phyloP scores from a whole-genome alignment of 1,140 invertebrate species.

The Zaprionus davidi region DNA sequence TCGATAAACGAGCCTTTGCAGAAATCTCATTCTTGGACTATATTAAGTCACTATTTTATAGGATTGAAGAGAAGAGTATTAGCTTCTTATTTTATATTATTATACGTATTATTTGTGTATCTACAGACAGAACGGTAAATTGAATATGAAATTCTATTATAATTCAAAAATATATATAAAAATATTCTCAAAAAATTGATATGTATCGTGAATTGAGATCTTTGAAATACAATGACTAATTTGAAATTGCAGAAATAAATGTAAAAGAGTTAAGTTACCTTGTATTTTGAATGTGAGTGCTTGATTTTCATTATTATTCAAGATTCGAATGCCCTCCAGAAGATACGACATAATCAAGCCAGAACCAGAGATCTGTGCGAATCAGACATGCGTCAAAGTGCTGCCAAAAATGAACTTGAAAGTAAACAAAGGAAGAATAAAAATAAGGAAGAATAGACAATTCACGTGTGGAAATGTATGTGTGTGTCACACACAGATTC shows the following conservation, averaged over 20 bases:
- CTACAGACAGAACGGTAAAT: too few species aligned
- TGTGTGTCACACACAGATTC: slow-evolving; percentile 15
- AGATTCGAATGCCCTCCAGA: background rate
- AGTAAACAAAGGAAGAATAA: background rate
- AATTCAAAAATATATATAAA: too few species aligned
- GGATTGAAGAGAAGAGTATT: too few species aligned
- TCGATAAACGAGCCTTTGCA: background rate
- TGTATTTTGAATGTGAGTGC: background rate
- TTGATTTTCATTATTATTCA: background rate
- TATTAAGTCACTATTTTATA: too few species aligned
- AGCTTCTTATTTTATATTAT: too few species aligned
- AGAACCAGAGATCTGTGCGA: background rate
- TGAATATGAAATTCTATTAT: too few species aligned
- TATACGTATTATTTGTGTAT: too few species aligned
- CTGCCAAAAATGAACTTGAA: background rate
- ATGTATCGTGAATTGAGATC: too few species aligned
- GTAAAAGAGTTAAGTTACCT: too few species aligned
- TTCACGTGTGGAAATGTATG: background rate
- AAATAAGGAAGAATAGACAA: background rate
- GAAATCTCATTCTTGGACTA: background rate
- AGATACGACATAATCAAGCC: background rate
- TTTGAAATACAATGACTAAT: too few species aligned
- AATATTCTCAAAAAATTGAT: too few species aligned
- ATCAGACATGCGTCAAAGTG: slow-evolving; percentile 6
- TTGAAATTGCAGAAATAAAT: too few species aligned